These are phyloP conservation scores for Drosophila putrida DNA, from an alignment of 2,888 invertebrate genomes.

Conservation along the genomic window DNA sequence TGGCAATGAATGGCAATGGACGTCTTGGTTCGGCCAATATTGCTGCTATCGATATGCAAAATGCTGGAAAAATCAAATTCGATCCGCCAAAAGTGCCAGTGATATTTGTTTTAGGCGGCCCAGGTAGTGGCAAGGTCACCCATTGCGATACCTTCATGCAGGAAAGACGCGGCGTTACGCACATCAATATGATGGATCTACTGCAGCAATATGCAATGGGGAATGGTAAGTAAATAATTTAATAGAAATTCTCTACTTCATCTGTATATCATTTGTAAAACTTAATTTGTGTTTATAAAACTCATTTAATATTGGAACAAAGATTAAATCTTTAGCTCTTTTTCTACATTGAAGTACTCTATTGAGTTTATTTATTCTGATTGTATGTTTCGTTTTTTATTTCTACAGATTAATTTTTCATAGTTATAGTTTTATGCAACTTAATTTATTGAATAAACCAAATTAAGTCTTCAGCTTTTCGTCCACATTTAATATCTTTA, in stretches of 20 bases:
- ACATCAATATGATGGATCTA: conserved; percentile 96
- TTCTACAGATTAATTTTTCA: too few relatives aligned
- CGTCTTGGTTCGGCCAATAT: conserved; percentile 87
- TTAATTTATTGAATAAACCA: too few relatives aligned
- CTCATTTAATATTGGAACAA: too few relatives aligned
- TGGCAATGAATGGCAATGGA: conserved; percentile 58
- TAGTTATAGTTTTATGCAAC: too few relatives aligned
- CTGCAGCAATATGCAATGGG: conserved; percentile 95
- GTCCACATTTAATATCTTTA: too few relatives aligned
- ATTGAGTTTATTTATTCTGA: too few relatives aligned
- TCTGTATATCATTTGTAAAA: neutral
- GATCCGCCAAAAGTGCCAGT: conserved; percentile 95
- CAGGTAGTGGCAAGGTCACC: conserved; percentile 99
- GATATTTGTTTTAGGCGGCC: conserved; percentile 96
- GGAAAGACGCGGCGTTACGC: conserved; percentile 93
- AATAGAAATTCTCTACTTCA: neutral
- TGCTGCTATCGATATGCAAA: conserved; percentile 90
- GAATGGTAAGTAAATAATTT: conserved; percentile 88
- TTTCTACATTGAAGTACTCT: too few relatives aligned
- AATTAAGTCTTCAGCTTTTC: too few relatives aligned
- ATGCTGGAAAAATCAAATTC: conserved; percentile 92
- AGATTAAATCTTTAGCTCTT: too few relatives aligned
- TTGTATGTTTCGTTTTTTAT: too few relatives aligned
- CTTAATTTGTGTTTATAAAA: neutral
- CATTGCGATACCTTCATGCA: conserved; percentile 97